Base-by-base conservation (phyloP, 2,888 invertebrate species). In the Leuctra nigra region DNA sequence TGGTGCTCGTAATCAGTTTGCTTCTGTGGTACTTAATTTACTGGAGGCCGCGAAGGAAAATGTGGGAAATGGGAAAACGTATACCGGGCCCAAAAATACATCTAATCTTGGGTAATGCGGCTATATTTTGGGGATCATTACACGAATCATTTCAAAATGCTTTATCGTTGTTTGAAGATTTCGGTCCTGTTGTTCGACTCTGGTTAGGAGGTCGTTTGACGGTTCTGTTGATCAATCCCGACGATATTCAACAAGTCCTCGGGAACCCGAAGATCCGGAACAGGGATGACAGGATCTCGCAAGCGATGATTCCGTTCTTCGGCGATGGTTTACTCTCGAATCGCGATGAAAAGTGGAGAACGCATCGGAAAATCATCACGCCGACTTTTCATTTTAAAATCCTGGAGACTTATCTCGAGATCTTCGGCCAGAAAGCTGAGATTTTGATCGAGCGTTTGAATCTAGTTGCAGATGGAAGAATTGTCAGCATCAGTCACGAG, bases 381-480 rank as follows among this genome's bases (percentile, higher is more conserved):
- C 55, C 55, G 13, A 47, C 44, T 13, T 44, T 55, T 16, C 50
- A 50, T 33, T 50, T 50, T 16, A 50, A 50, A 18, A 29, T 35
- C 9, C 20, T 50, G 20, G 50, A 50, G 50, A 16, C 33, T 33
- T 50, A 20, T 20, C 20, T 50, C 7, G 50, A 50, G 18, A 22
- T 50, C 18, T 50, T 50, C n/a, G 50, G 50, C 1, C 9, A 13
- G 20, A 50, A 50, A 18, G 2, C 50, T 18, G 13, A 20, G 33
- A 50, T 50, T 20, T 22, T 50, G 50, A 20, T 18, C 9, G 18
- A 50, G 3, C 33, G 23, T 16, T 35, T 50, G 35, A 18, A 35
- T 2, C 35, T 16, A 22, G 2, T 44, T 2, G 29, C 22, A 11
- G 50, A 50, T 14, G 50, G 50, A 4, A 7, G 35, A 11, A 35